Base-by-base conservation (phyloP, 2,113 vertebrate genomes). In the Ptilonorhynchus violaceus region DNA sequence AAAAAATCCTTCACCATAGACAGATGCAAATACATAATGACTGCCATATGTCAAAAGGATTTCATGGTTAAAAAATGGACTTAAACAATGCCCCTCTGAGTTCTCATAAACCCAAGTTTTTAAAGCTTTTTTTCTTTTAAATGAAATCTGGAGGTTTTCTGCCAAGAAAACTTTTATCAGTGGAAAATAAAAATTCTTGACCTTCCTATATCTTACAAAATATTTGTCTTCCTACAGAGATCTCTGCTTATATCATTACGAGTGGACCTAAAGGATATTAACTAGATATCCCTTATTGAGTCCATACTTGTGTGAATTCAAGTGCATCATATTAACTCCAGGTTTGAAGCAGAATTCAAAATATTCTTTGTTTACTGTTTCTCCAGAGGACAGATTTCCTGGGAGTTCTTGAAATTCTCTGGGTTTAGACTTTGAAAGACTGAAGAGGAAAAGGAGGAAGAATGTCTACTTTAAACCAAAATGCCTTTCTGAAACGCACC, bases 31-130 rank as follows among this genome's bases (percentile, higher is more conserved):
- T 91, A 83, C 70, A n/a, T 98, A 98, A 98, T 97, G 97, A 98
- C 82, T 98, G 98, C 97, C 98, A 98, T 97, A 98, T 98, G 98
- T 96, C 97, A 98, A 92, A 97, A 95, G 75, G 94, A 97, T 96
- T 97, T 85, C 67, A 96, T 68, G 93, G 94, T 89, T 97, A 95
- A 95, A 93, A 97, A 96, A 76, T 5, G 52, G 92, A 93, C 96
- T 96, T 90, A 84, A 97, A 96, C 93, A 98, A 94, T 97, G 75
- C 73, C 83, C 94, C 97, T 95, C 95, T 96, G 93, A 98, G 96
- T 96, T 97, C 91, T 93, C 95, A 92, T 97, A 98, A 98, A 98
- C 91, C 46, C 69, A 92, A 81, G 68, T 60, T 95, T 93, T 86
- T 15, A 50, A 92, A 69, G 72, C n/a, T 89, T 83, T 95, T 85